Base-by-base conservation (phyloP, 2,797 vertebrate genomes). In the Lithobates pipiens region DNA sequence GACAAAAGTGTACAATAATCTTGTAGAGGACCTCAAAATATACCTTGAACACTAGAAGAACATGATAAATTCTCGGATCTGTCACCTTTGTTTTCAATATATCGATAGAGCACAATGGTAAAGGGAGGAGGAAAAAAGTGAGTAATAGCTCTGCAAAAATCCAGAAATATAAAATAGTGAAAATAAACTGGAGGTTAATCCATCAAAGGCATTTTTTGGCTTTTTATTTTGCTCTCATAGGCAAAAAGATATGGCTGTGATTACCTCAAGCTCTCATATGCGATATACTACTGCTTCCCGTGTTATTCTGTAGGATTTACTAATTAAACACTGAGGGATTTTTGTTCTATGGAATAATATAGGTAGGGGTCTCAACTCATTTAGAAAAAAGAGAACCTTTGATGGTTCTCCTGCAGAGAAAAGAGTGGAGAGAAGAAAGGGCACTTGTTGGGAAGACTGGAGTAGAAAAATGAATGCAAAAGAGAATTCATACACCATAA, bases 181-280 rank as follows among this genome's bases (percentile, higher is more conserved):
- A n/a, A 36, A 54, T 54, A 80, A 80, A 70, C 67, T 18, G n/a
- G 10, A 80, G 67, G 77, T 80, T 80, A 70, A 70, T 70, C 50
- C 67, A 70, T 70, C 77, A 80, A 69, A 71, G 44, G 42, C 42
- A 32, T 39, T 39, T 39, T 39, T 39, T 39, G 9, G 39, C 7
- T 10, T 71, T 54, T n/a, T 80, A 25, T 65, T n/a, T 65, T 10
- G 9, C 61, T 65, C 21, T 23, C n/a, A 25, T 65, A 21, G n/a
- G 1, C 27, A n/a, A 68, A 36, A 36, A 36, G 34, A 36, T 36
- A 36, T 3, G 34, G 34, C 34, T 36, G 34, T 5, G 5, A 5
- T 36, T 36, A 36, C 34, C 34, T 36, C 34, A 36, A 3, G 2
- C 23, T 65, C 21, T 23, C n/a, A 25, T 65, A 21, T 65, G 1